Conservation (phyloP, 2,888 invertebrate species). For the Euzophera pinguis region DNA sequence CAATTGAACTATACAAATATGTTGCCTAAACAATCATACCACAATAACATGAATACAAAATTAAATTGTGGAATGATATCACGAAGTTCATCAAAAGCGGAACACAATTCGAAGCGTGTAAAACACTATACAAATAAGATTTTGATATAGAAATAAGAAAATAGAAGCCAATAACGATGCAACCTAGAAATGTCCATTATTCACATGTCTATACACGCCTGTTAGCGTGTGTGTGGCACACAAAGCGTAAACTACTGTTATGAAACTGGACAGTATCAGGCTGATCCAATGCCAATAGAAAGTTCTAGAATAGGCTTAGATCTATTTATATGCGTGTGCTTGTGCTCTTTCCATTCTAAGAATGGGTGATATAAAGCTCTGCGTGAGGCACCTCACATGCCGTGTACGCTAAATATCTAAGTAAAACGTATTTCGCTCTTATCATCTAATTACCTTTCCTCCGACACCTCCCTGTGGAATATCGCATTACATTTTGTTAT, state of each 20-base stretch:
- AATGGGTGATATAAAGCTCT: slow-evolving; percentile 43
- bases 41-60: background rate
- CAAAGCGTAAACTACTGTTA: slow-evolving; percentile 23
- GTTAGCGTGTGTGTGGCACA: slow-evolving; percentile 26
- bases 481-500: slow-evolving; percentile 46
- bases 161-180: slow-evolving; percentile 37
- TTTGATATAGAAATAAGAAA: too few relatives aligned
- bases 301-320: slow-evolving; percentile 23
- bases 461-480: slow-evolving; percentile 73
- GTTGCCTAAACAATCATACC: slow-evolving; percentile 1
- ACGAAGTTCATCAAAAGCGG: slow-evolving; percentile 8
- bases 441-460: slow-evolving; percentile 66
- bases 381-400: slow-evolving; percentile 54
- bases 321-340: slow-evolving; percentile 23
- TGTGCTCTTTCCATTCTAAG: slow-evolving; percentile 38
- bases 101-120: slow-evolving; percentile 31
- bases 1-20: background rate
- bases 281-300: slow-evolving; percentile 18
- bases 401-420: slow-evolving; percentile 47
- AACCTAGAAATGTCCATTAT: slow-evolving; percentile 27
- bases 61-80: slow-evolving; percentile 4
- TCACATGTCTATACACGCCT: slow-evolving; percentile 29
- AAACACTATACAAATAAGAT: slow-evolving; percentile 29
- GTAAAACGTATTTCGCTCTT: slow-evolving; percentile 41
- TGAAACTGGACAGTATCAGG: slow-evolving; percentile 14